These are phyloP conservation scores for Herpailurus yagouaroundi DNA, from an alignment of 2,113 vertebrate genomes.

Conservation along the genomic window DNA sequence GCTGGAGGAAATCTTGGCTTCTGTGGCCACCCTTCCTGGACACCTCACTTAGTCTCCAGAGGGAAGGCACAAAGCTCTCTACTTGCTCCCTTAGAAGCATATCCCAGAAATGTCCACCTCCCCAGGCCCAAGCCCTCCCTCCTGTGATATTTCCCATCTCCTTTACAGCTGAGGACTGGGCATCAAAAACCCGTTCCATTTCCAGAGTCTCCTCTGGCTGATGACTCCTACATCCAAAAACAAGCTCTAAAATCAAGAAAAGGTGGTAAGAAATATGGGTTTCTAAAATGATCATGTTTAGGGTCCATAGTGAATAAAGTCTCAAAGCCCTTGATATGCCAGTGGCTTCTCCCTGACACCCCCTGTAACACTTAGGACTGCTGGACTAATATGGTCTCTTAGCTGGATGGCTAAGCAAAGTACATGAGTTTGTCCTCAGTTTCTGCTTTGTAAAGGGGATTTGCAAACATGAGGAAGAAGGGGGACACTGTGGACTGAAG, in stretches of 20 bases:
- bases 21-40: neutral
- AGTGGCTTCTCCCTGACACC: constrained; percentile 4
- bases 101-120: neutral
- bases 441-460: neutral
- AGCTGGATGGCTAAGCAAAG: neutral
- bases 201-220: constrained; percentile 1
- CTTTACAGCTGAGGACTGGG: neutral
- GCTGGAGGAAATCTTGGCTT: neutral
- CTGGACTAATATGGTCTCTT: neutral
- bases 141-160: neutral
- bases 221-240: neutral
- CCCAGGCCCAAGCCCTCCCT: neutral
- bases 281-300: neutral
- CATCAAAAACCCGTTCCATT: neutral
- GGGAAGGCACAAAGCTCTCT: neutral
- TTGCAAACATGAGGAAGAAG: constrained; percentile 24
- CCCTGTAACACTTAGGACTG: neutral
- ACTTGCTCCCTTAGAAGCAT: neutral
- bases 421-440: neutral
- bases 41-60: neutral
- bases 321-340: constrained; percentile 28
- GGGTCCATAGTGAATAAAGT: neutral
- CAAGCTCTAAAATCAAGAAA: constrained; percentile 46
- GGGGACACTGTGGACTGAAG: neutral
- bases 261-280: neutral